These are phyloP conservation scores for Bibio marci DNA, from an alignment of 2,888 invertebrate species.

Conservation along the genomic window DNA sequence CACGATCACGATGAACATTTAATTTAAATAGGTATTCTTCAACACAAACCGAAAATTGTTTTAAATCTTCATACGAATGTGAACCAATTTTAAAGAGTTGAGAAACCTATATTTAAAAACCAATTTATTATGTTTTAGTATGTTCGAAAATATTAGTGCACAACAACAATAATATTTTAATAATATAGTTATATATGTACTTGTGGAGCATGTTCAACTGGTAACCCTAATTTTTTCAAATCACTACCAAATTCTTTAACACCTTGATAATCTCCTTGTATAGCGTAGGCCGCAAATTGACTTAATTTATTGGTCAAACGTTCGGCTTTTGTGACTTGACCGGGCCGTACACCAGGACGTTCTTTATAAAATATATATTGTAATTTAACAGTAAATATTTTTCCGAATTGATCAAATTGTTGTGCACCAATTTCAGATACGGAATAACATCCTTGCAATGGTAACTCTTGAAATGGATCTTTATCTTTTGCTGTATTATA, in stretches of 20 bases:
- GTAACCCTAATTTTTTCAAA: constrained; percentile 80
- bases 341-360: constrained; percentile 87
- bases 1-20: constrained; percentile 70
- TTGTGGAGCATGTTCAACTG: constrained; percentile 95
- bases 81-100: constrained; percentile 93
- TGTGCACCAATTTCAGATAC: constrained; percentile 90
- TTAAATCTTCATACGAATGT: constrained; percentile 73
- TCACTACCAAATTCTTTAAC: constrained; percentile 88
- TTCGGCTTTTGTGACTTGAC: constrained; percentile 77
- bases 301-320: constrained; percentile 78
- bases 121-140: constrained; percentile 16
- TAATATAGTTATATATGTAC: constrained; percentile 21
- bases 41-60: constrained; percentile 75
- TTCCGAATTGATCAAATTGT: constrained; percentile 97
- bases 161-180: background rate
- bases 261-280: constrained; percentile 84
- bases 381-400: constrained; percentile 90
- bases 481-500: constrained; percentile 68
- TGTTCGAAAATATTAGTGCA: background rate
- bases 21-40: constrained; percentile 86
- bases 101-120: constrained; percentile 34
- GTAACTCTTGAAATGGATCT: constrained; percentile 89
- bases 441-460: constrained; percentile 86
- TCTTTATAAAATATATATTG: constrained; percentile 98
- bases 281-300: constrained; percentile 86